These are phyloP conservation scores for Strigamia maritima DNA, from an alignment of 2,888 invertebrate genomes.

Conservation along the genomic window DNA sequence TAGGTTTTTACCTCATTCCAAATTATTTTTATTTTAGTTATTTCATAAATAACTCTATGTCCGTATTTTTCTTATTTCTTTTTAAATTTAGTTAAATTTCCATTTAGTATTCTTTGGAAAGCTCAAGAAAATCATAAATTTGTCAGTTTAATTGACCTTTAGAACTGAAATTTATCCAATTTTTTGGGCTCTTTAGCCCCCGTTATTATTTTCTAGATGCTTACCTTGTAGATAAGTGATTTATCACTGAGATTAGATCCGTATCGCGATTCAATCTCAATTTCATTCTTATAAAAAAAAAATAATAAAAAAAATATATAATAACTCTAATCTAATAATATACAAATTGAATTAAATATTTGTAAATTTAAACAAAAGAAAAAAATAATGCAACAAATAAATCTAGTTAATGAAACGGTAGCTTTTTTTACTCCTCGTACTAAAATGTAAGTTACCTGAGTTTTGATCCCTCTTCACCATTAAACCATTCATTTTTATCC, in stretches of 20 bases:
- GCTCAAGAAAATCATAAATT: neutral
- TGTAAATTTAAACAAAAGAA: neutral
- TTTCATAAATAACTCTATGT: neutral
- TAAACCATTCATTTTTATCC: neutral
- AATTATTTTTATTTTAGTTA: neutral
- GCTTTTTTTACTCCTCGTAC: neutral
- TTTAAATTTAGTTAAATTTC: neutral
- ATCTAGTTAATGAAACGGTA: neutral
- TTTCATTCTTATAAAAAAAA: neutral
- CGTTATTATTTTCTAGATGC: neutral
- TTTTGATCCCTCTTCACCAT: neutral
- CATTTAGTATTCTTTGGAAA: neutral
- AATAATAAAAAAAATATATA: neutral
- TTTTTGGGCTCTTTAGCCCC: neutral
- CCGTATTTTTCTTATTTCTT: neutral
- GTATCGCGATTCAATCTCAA: neutral
- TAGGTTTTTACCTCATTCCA: neutral
- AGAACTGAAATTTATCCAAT: neutral
- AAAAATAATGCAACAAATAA: neutral
- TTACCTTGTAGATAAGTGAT: conserved; percentile 1
- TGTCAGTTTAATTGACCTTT: conserved; percentile 4
- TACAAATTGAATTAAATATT: neutral
- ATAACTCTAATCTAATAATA: neutral
- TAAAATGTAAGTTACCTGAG: neutral
- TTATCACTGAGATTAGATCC: neutral